These are phyloP conservation scores for Thymelicus acteon DNA, from an alignment of 2,888 invertebrate genomes.

Conservation along the genomic window DNA sequence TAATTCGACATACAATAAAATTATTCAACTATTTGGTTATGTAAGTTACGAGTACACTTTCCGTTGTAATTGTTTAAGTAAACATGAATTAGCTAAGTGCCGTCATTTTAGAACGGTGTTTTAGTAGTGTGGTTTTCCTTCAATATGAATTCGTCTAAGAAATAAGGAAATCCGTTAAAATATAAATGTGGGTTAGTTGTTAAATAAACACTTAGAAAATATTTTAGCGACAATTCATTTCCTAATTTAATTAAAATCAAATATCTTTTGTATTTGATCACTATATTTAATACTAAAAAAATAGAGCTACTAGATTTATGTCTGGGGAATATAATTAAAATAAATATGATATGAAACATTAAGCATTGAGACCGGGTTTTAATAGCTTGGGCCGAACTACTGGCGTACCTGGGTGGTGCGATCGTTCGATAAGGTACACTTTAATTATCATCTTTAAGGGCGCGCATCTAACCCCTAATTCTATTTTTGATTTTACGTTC, in stretches of 20 bases:
- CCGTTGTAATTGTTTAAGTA: too few species aligned
- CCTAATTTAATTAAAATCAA: too few species aligned
- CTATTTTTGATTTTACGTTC: slow-evolving; percentile 70
- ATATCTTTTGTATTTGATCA: too few species aligned
- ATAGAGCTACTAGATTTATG: too few species aligned
- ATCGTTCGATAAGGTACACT: slow-evolving; percentile 70
- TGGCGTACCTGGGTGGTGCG: slow-evolving; percentile 72
- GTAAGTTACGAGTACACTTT: too few species aligned
- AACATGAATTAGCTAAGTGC: too few species aligned
- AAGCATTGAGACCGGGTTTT: slow-evolving; percentile 27
- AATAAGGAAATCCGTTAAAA: not conserved
- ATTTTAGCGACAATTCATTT: too few species aligned
- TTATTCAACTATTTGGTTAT: too few species aligned
- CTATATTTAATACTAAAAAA: too few species aligned
- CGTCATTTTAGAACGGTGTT: too few species aligned
- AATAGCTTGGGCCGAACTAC: slow-evolving; percentile 46
- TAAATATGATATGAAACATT: not conserved
- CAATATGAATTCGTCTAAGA: not conserved
- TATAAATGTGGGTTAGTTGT: not conserved
- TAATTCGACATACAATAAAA: too few species aligned
- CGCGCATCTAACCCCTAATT: slow-evolving; percentile 75
- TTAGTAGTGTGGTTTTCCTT: not conserved
- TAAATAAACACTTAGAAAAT: not conserved
- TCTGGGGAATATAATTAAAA: too few species aligned
- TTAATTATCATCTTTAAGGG: slow-evolving; percentile 76